These are phyloP conservation scores for Balaenoptera acutorostrata DNA, from an alignment of 2,113 vertebrate genomes.

Conservation along the genomic window DNA sequence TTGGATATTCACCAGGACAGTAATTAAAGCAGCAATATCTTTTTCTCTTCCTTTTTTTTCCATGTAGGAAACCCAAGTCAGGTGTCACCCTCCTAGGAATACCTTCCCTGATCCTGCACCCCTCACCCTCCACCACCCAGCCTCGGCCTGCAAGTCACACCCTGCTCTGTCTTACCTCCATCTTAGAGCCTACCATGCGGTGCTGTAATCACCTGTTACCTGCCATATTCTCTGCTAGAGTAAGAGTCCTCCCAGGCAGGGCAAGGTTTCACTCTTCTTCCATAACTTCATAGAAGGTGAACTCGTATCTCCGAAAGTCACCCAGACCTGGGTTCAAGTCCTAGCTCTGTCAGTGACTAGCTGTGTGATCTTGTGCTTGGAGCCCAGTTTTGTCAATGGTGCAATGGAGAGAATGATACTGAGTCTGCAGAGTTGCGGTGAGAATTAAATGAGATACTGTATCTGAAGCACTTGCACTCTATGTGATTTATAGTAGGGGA, in stretches of 20 bases:
- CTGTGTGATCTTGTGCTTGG: neutral
- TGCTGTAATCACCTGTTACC: neutral
- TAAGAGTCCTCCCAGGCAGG: too few relatives aligned
- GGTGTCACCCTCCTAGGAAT: neutral
- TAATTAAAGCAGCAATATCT: neutral
- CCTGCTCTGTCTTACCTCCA: accelerated
- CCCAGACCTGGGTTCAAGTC: neutral
- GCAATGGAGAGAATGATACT: neutral
- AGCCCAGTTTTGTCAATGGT: neutral
- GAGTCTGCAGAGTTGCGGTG: neutral
- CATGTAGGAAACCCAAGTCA: neutral
- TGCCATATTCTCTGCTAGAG: neutral
- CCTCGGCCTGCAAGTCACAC: accelerated
- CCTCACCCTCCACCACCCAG: neutral
- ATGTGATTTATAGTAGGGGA: neutral
- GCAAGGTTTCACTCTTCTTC: neutral
- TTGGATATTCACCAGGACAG: neutral
- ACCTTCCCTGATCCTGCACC: neutral
- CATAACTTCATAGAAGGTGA: neutral
- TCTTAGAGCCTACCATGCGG: accelerated
- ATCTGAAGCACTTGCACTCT: neutral
- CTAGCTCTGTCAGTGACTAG: neutral
- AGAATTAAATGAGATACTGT: neutral
- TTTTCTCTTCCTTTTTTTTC: neutral
- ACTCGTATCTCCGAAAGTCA: neutral